Conservation (phyloP, 2,797 vertebrate species). For the Cheirogaleus major region DNA sequence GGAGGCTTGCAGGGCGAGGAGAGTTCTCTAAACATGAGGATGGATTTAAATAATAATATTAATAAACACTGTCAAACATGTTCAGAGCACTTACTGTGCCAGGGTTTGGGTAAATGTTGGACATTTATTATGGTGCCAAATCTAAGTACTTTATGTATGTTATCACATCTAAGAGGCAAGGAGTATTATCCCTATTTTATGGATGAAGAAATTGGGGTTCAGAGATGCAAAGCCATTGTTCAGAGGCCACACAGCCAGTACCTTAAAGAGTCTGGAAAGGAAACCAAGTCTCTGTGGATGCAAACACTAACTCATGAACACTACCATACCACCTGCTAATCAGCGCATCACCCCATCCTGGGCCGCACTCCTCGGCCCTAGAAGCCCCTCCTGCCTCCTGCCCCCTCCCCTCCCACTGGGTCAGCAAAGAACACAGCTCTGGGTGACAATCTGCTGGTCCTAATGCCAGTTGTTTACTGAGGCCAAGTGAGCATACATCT, state of each 20-base stretch:
- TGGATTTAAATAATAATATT: background rate
- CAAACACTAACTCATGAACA: background rate
- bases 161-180: background rate
- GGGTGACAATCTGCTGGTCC: background rate
- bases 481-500: background rate
- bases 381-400: background rate
- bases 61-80: background rate
- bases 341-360: too few relatives aligned
- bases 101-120: background rate
- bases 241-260: background rate
- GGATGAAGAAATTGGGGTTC: background rate
- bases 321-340: background rate
- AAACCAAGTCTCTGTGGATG: background rate
- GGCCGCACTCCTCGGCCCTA: background rate
- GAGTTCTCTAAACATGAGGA: background rate
- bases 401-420: background rate
- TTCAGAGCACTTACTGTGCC: background rate
- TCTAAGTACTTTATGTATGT: background rate
- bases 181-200: background rate
- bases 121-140: background rate
- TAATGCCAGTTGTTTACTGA: background rate
- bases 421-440: background rate
- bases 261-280: background rate
- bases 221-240: background rate
- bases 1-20: background rate